Evolutionary conservation across 2,888 invertebrate species (phyloP).

Genomic region (Athrips mouffetella): DNA sequence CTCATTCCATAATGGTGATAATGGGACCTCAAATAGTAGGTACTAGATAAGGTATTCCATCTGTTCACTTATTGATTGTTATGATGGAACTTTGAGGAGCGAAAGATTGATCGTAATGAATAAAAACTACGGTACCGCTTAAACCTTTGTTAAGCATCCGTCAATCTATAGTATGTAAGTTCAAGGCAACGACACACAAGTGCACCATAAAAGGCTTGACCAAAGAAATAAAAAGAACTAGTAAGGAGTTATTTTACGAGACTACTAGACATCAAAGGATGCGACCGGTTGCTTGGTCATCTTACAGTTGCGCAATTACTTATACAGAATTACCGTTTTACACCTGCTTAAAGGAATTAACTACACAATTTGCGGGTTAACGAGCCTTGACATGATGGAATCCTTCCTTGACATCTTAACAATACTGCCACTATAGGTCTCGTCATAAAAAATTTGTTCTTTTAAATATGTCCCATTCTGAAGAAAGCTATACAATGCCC

Average conservation of each 20-base stretch:
- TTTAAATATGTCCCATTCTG: too few relatives aligned
- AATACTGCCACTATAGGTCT: neutral
- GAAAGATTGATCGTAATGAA: too few relatives aligned
- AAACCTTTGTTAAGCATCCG: too few relatives aligned
- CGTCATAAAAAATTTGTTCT: too few relatives aligned
- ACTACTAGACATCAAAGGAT: conserved; percentile 25
- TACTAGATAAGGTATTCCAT: too few relatives aligned
- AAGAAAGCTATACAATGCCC: too few relatives aligned
- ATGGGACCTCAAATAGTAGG: too few relatives aligned
- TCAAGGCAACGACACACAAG: neutral
- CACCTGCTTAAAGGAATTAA: conserved; percentile 36
- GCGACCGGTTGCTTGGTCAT: conserved; percentile 12
- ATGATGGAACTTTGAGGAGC: too few relatives aligned
- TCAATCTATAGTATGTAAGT: neutral
- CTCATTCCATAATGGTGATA: too few relatives aligned
- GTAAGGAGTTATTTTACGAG: neutral
- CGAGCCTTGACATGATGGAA: conserved; percentile 45
- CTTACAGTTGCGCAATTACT: conserved; percentile 31
- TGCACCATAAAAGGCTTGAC: neutral
- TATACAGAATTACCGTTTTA: conserved; percentile 35
- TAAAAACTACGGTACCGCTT: too few relatives aligned
- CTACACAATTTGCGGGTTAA: conserved; percentile 23
- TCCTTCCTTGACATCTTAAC: neutral
- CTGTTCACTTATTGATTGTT: too few relatives aligned
- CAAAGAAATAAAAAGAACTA: neutral